Evolutionary conservation across 2,888 invertebrate genomes (phyloP).

Genomic region (Rugalucina vietnamica): DNA sequence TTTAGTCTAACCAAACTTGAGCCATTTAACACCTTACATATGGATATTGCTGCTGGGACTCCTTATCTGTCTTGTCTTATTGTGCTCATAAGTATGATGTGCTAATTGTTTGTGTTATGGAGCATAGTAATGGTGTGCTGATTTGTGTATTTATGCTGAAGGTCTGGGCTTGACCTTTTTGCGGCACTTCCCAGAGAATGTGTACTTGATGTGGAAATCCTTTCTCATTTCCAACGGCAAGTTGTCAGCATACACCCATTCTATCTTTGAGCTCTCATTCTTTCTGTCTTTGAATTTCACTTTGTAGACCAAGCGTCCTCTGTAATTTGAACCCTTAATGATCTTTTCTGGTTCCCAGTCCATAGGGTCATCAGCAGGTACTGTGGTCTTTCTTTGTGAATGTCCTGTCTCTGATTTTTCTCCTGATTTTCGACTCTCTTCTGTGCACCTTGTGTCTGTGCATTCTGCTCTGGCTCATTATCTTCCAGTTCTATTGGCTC

Average conservation of each 20-base stretch:
- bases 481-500: constrained; percentile 8
- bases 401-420: background rate
- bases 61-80: too few species aligned
- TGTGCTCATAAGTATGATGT: too few species aligned
- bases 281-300: background rate
- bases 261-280: background rate
- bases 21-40: too few species aligned
- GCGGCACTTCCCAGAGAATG: constrained; percentile 3
- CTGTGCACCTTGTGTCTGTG: too few species aligned
- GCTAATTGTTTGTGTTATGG: too few species aligned
- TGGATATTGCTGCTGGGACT: too few species aligned
- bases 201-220: constrained; percentile 22
- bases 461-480: background rate
- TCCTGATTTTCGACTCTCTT: too few species aligned
- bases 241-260: background rate
- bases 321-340: background rate
- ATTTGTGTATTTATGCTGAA: too few species aligned
- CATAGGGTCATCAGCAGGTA: background rate
- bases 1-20: too few species aligned
- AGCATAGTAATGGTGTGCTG: too few species aligned
- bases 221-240: constrained; percentile 9
- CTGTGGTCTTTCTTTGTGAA: background rate
- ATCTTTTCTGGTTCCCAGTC: background rate
- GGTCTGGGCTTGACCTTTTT: too few species aligned
- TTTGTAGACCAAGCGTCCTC: background rate